Base-by-base conservation (phyloP, 2,888 invertebrate species). In the Noctua fimbriata region DNA sequence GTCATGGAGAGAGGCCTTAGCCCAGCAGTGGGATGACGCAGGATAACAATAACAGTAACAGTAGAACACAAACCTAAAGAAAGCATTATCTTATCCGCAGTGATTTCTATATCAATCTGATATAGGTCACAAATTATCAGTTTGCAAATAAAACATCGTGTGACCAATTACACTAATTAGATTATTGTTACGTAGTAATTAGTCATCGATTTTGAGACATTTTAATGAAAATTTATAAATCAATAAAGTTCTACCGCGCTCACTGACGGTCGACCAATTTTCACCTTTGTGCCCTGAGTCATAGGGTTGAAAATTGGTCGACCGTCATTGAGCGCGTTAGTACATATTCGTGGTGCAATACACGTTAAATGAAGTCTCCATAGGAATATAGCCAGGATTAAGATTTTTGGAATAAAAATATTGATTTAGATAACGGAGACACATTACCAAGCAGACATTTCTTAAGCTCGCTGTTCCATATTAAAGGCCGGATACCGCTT, bases 71-170 rank as follows among this genome's bases (percentile, higher is more conserved):
- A 44, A 73, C 10, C n/a, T 24, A 73, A 86, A 32, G 36, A 75
- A 76, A 79, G 28, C 60, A 73, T 49, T 69, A 87, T 87, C 87
- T 84, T 85, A 87, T 87, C 80, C 1, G 9, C 60, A 69, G 60
- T 47, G 55, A 76, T 65, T 74, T 41, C 4, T 72, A 36, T 65
- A 73, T 73, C 79, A 69, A 74, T 63, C 55, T 47, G 66, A 76
- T 41, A 44, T 74, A 87, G 80, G 84, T 87, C 72, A 79, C 55
- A 71, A 47, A 76, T 78, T 76, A 78, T 78, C 71, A 71, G 63
- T 73, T 76, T 24, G 69, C 52, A 16, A 69, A 74, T 60, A 49
- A 60, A 69, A 75, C 65, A 71, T 74, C n/a, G 41, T 69, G 41
- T 72, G 49, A 28, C 24, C 44, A 79, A 60, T 76, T 76, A 55